Evolutionary conservation across 1,140 invertebrate genomes (phyloP).

Genomic region (Panonychus citri): DNA sequence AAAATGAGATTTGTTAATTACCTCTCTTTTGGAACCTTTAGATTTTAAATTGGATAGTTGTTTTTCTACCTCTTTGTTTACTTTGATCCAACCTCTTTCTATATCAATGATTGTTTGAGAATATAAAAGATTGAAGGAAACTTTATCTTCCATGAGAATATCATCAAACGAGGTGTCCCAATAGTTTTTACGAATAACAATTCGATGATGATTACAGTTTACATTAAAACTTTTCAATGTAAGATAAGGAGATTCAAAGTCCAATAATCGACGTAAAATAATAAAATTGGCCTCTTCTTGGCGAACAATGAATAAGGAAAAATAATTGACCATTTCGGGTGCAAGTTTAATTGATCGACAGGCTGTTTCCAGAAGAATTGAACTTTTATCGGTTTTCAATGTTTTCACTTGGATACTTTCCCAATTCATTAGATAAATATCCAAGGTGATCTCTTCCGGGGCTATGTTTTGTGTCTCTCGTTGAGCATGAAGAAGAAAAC

Average conservation of each 20-base stretch:
- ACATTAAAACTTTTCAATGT: conserved; percentile 39
- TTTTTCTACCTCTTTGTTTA: conserved; percentile 39
- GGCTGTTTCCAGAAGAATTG: conserved; percentile 53
- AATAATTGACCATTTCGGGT: conserved; percentile 52
- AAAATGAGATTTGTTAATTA: conserved; percentile 20
- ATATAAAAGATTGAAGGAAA: conserved; percentile 64
- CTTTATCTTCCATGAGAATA: conserved; percentile 48
- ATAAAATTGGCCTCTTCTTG: not conserved
- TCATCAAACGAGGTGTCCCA: conserved; percentile 67
- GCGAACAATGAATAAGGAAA: conserved; percentile 57
- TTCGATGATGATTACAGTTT: conserved; percentile 27
- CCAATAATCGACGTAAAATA: conserved; percentile 62
- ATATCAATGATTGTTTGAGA: conserved; percentile 64
- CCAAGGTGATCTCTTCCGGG: conserved; percentile 41
- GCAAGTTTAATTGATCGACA: conserved; percentile 43
- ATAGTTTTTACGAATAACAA: conserved; percentile 56
- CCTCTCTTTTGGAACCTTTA: conserved; percentile 54
- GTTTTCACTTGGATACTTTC: conserved; percentile 57
- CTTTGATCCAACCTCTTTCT: conserved; percentile 55
- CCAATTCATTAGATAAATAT: conserved; percentile 61
- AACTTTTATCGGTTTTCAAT: conserved; percentile 53
- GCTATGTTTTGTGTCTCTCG: conserved; percentile 37
- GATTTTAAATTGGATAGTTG: conserved; percentile 43
- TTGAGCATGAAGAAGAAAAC: conserved; percentile 70
- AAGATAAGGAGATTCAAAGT: conserved; percentile 88